Evolutionary conservation across 2,113 vertebrate genomes (phyloP).

Genomic region (Oreamnos americanus): DNA sequence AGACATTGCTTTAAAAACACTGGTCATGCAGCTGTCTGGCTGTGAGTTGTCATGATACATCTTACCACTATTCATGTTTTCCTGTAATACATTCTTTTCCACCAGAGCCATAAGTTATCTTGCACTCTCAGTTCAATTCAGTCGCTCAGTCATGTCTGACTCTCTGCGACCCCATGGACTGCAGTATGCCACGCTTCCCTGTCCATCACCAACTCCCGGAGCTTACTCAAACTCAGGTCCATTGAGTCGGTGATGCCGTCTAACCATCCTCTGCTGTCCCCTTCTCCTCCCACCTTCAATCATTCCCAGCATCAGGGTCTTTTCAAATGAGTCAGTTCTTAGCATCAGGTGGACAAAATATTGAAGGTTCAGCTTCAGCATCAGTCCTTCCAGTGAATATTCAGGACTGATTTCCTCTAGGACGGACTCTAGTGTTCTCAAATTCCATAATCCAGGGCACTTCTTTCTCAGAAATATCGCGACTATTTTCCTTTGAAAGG

Average conservation of each 20-base stretch:
- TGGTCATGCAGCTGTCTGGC: not conserved
- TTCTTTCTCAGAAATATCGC: constrained; percentile 15
- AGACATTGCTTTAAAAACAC: no score
- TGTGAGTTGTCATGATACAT: not conserved
- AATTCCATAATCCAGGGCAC: not conserved
- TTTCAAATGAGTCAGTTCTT: not conserved
- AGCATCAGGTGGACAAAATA: not conserved
- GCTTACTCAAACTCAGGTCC: not conserved
- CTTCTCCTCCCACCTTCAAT: not conserved
- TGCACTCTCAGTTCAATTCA: not conserved
- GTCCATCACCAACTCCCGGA: not conserved
- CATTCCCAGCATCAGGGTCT: not conserved
- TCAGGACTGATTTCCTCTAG: not conserved
- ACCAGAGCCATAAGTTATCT: not conserved
- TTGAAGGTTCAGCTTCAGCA: not conserved
- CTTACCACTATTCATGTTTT: not conserved
- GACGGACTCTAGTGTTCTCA: not conserved
- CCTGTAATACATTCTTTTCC: not conserved
- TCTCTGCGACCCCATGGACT: not conserved
- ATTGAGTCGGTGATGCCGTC: not conserved
- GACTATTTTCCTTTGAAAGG: not conserved
- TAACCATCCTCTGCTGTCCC: not conserved
- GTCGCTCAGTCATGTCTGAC: not conserved
- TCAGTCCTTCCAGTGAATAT: not conserved
- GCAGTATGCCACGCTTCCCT: not conserved